Evolutionary conservation across 2,113 vertebrate genomes (phyloP), one percentile per base, ranked within the genome.

Genomic region (Otocyon megalotis): DNA sequence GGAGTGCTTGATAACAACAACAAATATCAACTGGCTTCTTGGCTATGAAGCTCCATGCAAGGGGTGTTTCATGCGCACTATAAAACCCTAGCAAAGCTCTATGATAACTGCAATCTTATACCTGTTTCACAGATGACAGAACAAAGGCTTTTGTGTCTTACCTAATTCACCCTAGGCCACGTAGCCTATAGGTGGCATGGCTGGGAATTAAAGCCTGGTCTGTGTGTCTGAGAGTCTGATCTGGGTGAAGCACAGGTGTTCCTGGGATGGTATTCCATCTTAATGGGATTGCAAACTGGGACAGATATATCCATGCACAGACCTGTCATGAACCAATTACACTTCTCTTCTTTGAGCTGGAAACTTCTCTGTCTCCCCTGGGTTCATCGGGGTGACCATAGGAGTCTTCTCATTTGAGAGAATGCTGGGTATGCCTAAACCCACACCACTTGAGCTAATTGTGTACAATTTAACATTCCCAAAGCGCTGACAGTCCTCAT

Each of bases 401-500:
- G 98, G 80, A 94, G 71, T 58, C 94, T 97, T 96, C 82, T 96
- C 48, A 30, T 94, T 96, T 28, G 72, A 65, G 93, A 96, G 86
- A 91, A 95, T 98, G 98, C 98, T 98, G 98, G 95, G 96, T 97
- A 90, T 96, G 98, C 98, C 98, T 97, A 96, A 96, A 90, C 96
- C 84, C 92, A 96, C 89, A 95, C 97, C 96, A 85, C 98, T 63
- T 7, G 88, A 98, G 98, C 98, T 98, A 99, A 98, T 93, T 98
- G 97, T 80, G 48, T 98, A 98, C 98, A 97, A 98, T 98, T 98
- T 98, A 98, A 98, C 97, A 97, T 98, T 99, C 97, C 96, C 98
- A 97, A 94, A 98, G 98, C 96, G 81, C 98, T 98, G 98, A 97
- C 98, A 98, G 98, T 95, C 98, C 96, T 99, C 98, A 98, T 98